Evolutionary conservation across 2,797 vertebrate species (phyloP).

Genomic region (Anomalospiza imberbis): DNA sequence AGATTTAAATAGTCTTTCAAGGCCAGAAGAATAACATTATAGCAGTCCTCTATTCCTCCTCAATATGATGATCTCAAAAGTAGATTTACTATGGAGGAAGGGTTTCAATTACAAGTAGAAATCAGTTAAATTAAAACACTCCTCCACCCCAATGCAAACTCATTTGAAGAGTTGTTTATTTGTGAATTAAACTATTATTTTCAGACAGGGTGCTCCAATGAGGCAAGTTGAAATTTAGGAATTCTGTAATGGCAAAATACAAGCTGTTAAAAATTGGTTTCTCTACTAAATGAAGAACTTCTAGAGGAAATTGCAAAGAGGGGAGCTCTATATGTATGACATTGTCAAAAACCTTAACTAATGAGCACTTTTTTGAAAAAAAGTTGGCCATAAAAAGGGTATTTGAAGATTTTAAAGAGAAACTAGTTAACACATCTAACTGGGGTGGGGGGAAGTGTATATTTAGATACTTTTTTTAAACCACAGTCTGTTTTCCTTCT

Average conservation of each 20-base stretch:
- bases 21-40: neutral
- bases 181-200: neutral
- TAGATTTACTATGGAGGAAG: neutral
- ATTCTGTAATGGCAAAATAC: neutral
- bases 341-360: neutral
- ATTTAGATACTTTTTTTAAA: neutral
- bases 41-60: neutral
- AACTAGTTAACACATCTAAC: neutral
- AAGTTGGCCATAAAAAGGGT: neutral
- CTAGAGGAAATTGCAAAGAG: neutral
- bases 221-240: neutral
- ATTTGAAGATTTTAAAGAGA: neutral
- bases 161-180: neutral
- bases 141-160: neutral
- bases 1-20: conserved; percentile 45
- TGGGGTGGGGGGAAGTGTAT: too few species aligned
- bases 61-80: neutral
- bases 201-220: neutral
- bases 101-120: neutral
- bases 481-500: neutral
- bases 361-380: neutral
- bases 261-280: neutral
- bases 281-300: neutral
- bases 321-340: neutral
- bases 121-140: neutral